A percentile compares a stretch with the other conserved stretches of the same genome.
phyloP scores from a whole-genome alignment of 2,113 vertebrate genomes.

The Salvelinus sp. region DNA sequence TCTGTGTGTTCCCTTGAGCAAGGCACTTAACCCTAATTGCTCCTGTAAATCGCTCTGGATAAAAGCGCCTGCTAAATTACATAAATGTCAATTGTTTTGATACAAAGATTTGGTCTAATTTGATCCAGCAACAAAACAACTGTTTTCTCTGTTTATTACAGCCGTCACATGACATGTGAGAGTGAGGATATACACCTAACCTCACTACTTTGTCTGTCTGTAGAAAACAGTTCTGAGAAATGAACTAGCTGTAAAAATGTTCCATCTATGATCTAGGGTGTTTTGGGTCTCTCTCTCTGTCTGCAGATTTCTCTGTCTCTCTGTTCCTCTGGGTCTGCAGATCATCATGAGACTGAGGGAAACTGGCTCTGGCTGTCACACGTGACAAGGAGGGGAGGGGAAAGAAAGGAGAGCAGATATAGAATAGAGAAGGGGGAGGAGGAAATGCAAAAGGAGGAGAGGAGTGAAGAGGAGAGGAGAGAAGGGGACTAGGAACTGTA shows the following conservation, averaged over 20 bases:
- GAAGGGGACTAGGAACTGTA: not conserved
- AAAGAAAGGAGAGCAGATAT: not conserved
- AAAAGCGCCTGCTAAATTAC: too few species aligned
- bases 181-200: not conserved
- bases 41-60: too few species aligned
- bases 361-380: not conserved
- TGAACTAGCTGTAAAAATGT: too few species aligned
- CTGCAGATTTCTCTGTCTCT: not conserved
- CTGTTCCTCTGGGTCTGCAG: not conserved
- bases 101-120: too few species aligned
- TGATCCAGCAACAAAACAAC: too few species aligned
- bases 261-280: not conserved
- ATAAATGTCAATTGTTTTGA: too few species aligned
- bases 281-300: not conserved
- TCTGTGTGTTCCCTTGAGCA: too few species aligned
- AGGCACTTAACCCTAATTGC: too few species aligned
- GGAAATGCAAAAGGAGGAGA: too few species aligned
- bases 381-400: not conserved
- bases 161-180: not conserved
- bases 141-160: not conserved
- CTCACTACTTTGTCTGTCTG: not conserved
- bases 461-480: not conserved
- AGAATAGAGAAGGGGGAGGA: not conserved
- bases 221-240: not conserved
- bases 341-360: not conserved